phyloP scores from a whole-genome alignment of 2,888 invertebrate species.

The Aphidoletes aphidimyza region DNA sequence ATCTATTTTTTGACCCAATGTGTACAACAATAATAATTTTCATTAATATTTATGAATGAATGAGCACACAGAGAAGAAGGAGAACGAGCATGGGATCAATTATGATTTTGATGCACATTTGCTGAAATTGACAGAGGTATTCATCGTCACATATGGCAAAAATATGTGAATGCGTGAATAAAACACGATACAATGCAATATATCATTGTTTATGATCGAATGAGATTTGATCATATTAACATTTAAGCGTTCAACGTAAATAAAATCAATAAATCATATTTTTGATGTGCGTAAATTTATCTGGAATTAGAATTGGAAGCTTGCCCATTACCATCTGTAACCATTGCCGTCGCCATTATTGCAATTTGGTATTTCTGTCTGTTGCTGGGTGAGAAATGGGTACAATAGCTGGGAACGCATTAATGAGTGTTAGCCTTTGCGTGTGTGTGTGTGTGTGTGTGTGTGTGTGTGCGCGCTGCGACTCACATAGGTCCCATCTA shows the following conservation, averaged over 20 bases:
- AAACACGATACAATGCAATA: not conserved
- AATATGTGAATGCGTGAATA: not conserved
- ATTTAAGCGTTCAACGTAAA: constrained; percentile 20
- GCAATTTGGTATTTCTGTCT: not conserved
- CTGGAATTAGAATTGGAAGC: constrained; percentile 32
- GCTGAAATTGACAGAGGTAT: constrained; percentile 14
- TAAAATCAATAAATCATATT: constrained; percentile 37
- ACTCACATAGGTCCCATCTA: constrained; percentile 25
- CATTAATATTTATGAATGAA: constrained; percentile 15
- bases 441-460: not conserved
- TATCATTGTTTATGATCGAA: constrained; percentile 46
- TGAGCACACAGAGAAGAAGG: not conserved
- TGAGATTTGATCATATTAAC: constrained; percentile 40
- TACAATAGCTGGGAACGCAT: not conserved
- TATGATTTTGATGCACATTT: constrained; percentile 22
- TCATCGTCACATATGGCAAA: not conserved
- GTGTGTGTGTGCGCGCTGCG: no score
- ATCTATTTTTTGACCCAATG: constrained; percentile 22
- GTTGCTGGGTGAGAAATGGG: not conserved
- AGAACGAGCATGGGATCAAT: constrained; percentile 5
- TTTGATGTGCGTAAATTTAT: constrained; percentile 43
- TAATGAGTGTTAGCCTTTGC: not conserved
- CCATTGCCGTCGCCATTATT: not conserved
- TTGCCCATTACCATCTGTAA: not conserved
- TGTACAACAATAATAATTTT: not conserved